Evolutionary conservation across 2,888 invertebrate genomes (phyloP).

Genomic region (Caenorhabditis afra): DNA sequence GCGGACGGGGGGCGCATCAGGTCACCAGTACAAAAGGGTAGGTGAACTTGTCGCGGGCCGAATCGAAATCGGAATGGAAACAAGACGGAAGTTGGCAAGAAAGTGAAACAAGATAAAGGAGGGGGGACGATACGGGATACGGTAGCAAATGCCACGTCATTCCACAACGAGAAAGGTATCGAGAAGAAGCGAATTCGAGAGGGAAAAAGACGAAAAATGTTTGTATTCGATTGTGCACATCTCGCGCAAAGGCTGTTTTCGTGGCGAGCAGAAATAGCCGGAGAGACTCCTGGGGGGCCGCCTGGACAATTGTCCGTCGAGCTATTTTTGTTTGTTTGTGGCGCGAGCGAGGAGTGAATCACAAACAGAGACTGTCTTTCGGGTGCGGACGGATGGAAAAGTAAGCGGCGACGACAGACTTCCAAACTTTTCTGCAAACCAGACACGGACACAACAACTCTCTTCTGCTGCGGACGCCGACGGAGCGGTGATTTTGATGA

Average conservation of each 20-base stretch:
- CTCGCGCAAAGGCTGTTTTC: conserved; percentile 33
- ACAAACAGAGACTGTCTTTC: conserved; percentile 36
- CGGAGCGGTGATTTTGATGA: not conserved
- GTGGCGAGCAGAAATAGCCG: conserved; percentile 48
- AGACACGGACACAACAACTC: conserved; percentile 14
- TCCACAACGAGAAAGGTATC: conserved; percentile 1
- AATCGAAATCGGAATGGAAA: not conserved
- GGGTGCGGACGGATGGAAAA: conserved; percentile 13
- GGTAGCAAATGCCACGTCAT: not conserved
- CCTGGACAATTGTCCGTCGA: conserved; percentile 46
- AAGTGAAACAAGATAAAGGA: conserved; percentile 12
- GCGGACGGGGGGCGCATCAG: conserved; percentile 27
- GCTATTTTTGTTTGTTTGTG: conserved; percentile 59
- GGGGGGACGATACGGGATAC: not conserved
- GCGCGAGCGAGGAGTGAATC: conserved; percentile 29
- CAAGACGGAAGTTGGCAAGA: not conserved
- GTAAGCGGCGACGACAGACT: conserved; percentile 18
- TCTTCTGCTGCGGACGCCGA: not conserved
- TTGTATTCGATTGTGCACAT: conserved; percentile 44
- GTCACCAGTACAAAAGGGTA: conserved; percentile 57
- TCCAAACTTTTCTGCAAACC: conserved; percentile 36
- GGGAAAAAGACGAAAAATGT: conserved; percentile 33
- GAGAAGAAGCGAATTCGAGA: conserved; percentile 17
- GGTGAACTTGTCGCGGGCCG: conserved; percentile 35
- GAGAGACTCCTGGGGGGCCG: conserved; percentile 10